Evolutionary conservation across 2,797 vertebrate species (phyloP).

Genomic region (Chloroceryle inda): DNA sequence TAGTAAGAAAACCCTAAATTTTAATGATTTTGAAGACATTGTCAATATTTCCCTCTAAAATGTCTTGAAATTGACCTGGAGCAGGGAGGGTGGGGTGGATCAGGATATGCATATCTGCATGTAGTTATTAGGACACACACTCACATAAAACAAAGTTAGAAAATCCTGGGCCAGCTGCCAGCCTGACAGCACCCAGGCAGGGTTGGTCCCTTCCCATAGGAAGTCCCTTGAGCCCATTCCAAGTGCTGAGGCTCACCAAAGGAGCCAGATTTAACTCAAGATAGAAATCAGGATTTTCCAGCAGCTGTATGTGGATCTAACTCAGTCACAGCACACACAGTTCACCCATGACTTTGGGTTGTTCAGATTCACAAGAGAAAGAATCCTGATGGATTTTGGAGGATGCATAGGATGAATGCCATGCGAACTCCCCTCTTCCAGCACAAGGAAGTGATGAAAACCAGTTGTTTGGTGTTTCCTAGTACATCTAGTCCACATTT

Average conservation of each 20-base stretch:
- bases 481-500: not conserved
- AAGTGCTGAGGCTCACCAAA: not conserved
- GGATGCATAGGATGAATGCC: rapidly evolving
- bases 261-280: not conserved
- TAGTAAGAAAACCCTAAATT: not conserved
- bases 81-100: not conserved
- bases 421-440: not conserved
- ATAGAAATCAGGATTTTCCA: not conserved
- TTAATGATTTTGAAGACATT: not conserved
- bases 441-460: not conserved
- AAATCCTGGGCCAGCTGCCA: not conserved
- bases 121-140: not conserved
- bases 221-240: not conserved
- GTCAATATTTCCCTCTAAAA: not conserved
- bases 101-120: not conserved
- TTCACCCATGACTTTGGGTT: not conserved
- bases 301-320: not conserved
- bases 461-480: not conserved
- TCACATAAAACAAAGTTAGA: not conserved
- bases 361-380: not conserved
- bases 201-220: not conserved
- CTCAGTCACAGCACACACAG: not conserved
- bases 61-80: not conserved
- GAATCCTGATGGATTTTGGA: not conserved
- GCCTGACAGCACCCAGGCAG: not conserved